Evolutionary conservation across 64 coral and sea anemone genomes (phyloP), one percentile per base, ranked within the genome.

Genomic region (Montipora foliosa): DNA sequence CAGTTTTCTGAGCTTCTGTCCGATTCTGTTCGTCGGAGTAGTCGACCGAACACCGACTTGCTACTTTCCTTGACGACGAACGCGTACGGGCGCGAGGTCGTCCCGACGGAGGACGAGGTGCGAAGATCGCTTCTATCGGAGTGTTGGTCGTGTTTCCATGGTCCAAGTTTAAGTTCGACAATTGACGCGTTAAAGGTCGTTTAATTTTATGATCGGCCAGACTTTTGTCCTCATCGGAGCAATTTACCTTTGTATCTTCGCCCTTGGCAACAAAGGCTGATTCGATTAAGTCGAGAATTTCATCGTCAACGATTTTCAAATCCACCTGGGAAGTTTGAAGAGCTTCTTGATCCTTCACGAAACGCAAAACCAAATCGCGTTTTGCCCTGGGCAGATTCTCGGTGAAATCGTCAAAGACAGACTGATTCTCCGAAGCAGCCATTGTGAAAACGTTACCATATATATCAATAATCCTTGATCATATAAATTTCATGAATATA

Each of bases 251-350:
- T 25, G 69, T 57, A 8, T 96, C 76, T 13, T 94, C 88, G 49
- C 87, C 95, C 82, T 97, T 97, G 90, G 76, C 92, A 91, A 94
- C 89, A 14, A 95, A 69, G 2, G 96, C 93, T 59, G 96, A 98
- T 83, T 99, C 98, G 3, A 99, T 96, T 83, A 99, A 94, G 77
- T 99, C 98, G 67, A 99, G 92, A 47, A 92, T 99, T 49, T 86
- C 86, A 17, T 99, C 98, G 14, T 91, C 95, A 13, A 96, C 89
- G 49, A 92, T 92, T 92, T 94, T 96, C 58, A 96, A 49, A 20
- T 89, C 92, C 11, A 96, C 89, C 90, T 99, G 92, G 0, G 92
- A 96, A 22, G 98, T 99, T 25, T 99, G 98, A n/a, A 99, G 66
- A 6, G 92, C 60, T 79, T 99, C 98, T 78, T 99, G 98, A 17